Evolutionary conservation across 2,113 vertebrate species (phyloP).

Genomic region (Leptodactylus fuscus): DNA sequence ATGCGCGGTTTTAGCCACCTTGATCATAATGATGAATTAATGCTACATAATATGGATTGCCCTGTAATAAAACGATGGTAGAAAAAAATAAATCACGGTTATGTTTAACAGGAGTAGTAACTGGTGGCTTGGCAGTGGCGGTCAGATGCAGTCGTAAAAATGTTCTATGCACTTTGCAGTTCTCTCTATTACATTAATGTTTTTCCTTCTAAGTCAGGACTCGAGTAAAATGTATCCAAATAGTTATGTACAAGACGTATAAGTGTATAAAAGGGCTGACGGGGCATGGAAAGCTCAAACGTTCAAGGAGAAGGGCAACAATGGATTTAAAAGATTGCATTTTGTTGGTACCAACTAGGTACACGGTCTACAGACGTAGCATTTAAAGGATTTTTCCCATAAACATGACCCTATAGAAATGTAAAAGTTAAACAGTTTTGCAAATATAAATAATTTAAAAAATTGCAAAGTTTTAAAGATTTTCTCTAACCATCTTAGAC

Average conservation of each 20-base stretch:
- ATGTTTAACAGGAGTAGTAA: conserved; percentile 16
- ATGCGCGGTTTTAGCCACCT: conserved; percentile 28
- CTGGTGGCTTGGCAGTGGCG: conserved; percentile 46
- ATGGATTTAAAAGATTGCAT: too few species aligned
- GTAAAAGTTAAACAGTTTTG: too few species aligned
- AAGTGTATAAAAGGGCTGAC: not conserved
- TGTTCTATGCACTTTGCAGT: conserved; percentile 10
- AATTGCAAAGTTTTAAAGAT: too few species aligned
- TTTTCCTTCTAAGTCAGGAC: not conserved
- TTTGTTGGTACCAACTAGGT: too few species aligned
- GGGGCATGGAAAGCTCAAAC: not conserved
- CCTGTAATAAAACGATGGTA: conserved; percentile 32
- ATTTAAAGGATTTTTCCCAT: too few species aligned
- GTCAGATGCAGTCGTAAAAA: conserved; percentile 34
- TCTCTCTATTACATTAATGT: not conserved
- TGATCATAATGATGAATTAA: conserved; percentile 40
- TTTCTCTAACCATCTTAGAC: too few species aligned
- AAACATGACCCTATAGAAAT: too few species aligned
- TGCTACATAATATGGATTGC: conserved; percentile 35
- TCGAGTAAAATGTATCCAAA: not conserved
- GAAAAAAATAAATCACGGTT: conserved; percentile 37
- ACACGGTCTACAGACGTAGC: too few species aligned
- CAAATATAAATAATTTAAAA: too few species aligned
- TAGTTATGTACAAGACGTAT: not conserved
- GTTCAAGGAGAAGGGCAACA: too few species aligned